A percentile compares a stretch with the other conserved stretches of the same genome.
phyloP scores from a whole-genome alignment of 2,888 invertebrate genomes.

The Sericinus montela region DNA sequence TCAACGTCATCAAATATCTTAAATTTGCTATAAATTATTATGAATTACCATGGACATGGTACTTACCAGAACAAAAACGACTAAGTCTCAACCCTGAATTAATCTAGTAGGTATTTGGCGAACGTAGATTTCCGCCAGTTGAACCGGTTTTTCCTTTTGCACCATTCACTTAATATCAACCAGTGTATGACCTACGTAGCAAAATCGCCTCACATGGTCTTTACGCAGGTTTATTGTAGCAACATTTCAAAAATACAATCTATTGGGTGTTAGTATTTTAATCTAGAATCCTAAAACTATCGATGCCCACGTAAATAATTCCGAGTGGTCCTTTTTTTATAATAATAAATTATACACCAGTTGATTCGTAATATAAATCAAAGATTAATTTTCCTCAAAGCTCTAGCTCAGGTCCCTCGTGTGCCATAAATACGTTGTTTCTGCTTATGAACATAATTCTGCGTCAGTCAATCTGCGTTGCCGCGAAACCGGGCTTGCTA shows the following conservation, averaged over 20 bases:
- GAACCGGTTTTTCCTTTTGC: slow-evolving; percentile 14
- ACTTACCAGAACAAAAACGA: background rate
- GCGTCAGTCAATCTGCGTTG: slow-evolving; percentile 8
- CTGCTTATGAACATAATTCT: slow-evolving; percentile 7
- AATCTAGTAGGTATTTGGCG: slow-evolving; percentile 3
- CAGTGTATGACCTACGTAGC: slow-evolving; percentile 3
- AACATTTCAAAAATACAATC: background rate
- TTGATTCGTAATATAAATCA: slow-evolving; percentile 2
- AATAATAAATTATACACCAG: background rate
- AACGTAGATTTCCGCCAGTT: slow-evolving; percentile 12
- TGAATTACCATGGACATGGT: too few species aligned
- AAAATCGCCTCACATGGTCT: background rate
- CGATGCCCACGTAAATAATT: slow-evolving; percentile 9
- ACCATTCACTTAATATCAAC: slow-evolving; percentile 8
- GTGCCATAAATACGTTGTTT: background rate
- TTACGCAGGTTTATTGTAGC: background rate
- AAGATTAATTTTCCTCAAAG: slow-evolving; percentile 10
- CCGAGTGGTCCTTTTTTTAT: slow-evolving; percentile 1
- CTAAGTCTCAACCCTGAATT: background rate
- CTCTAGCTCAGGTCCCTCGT: background rate
- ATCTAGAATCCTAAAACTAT: background rate
- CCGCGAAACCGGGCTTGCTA: slow-evolving; percentile 6
- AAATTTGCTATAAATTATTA: too few species aligned
- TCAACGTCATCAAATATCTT: too few species aligned
- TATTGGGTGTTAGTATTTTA: background rate